These are phyloP conservation scores for Pomacea canaliculata DNA, from an alignment of 2,888 invertebrate genomes.

Conservation along the genomic window DNA sequence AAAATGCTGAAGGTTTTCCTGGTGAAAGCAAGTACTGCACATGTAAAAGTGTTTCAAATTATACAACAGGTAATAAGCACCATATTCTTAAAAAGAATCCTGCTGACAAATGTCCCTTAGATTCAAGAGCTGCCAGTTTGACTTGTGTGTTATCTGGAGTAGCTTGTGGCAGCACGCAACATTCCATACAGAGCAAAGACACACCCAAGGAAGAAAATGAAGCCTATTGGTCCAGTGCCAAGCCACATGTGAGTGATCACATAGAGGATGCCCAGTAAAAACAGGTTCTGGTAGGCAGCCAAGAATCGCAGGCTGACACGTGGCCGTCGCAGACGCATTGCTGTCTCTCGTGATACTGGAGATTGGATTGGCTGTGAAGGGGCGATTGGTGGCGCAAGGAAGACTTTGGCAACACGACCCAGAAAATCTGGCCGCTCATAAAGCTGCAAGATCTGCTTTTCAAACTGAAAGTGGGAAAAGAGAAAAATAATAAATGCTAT, in stretches of 20 bases:
- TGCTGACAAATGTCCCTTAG: too few relatives aligned
- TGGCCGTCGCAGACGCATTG: conserved; percentile 44
- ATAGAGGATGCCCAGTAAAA: conserved; percentile 73
- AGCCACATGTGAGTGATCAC: conserved; percentile 42
- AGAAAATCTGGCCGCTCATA: conserved; percentile 72
- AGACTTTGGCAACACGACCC: conserved; percentile 54
- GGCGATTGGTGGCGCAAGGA: conserved; percentile 50
- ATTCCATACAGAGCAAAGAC: conserved; percentile 45
- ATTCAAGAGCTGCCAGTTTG: too few relatives aligned
- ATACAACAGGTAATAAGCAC: too few relatives aligned
- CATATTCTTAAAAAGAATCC: too few relatives aligned
- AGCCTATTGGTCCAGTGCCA: conserved; percentile 50
- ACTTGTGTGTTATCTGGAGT: too few relatives aligned
- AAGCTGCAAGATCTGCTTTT: conserved; percentile 75
- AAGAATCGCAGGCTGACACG: conserved; percentile 73
- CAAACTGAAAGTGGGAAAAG: conserved; percentile 76
- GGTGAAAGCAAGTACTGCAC: too few relatives aligned
- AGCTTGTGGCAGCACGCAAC: conserved; percentile 20
- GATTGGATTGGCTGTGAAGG: conserved; percentile 68
- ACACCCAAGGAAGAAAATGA: conserved; percentile 41
- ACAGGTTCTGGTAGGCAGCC: conserved; percentile 77
- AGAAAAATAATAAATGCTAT: neutral
- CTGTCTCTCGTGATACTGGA: conserved; percentile 39
- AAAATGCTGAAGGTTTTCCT: too few relatives aligned
- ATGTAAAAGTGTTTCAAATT: too few relatives aligned